Percentiles rank a stretch among this genome's conserved stretches.
Conservation (phyloP, 2,888 invertebrate species). For the Lamproptera curius region DNA sequence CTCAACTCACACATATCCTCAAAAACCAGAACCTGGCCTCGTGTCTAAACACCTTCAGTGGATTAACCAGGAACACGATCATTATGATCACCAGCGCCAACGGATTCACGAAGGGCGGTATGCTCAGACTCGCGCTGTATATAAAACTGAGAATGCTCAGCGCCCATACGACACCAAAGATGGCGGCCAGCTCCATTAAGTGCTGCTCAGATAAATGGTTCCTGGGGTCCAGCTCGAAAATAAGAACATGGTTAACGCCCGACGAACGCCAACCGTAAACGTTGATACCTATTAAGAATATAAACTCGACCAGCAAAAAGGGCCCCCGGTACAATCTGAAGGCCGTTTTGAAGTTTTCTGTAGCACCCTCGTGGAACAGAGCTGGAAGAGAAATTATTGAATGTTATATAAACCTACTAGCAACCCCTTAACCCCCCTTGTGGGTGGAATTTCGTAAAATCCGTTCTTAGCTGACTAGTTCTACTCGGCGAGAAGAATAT, state of each 20-base stretch:
- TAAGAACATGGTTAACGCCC: conserved; percentile 98
- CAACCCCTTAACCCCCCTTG: too few species aligned
- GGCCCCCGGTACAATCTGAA: conserved; percentile 96
- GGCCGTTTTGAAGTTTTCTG: conserved; percentile 89
- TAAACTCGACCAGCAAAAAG: conserved; percentile 92
- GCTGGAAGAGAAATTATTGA: too few species aligned
- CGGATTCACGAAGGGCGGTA: conserved; percentile 96
- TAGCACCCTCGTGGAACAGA: conserved; percentile 84
- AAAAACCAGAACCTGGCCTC: conserved; percentile 97
- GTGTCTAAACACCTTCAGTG: conserved; percentile 93
- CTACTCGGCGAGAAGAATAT: too few species aligned
- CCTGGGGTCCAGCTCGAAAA: conserved; percentile 97
- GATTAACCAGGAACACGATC: conserved; percentile 92
- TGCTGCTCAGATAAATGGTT: conserved; percentile 97
- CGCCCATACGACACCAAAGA: conserved; percentile 97
- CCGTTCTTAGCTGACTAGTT: too few species aligned
- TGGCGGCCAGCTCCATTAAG: conserved; percentile 94
- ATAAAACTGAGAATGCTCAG: conserved; percentile 92
- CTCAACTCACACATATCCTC: conserved; percentile 88
- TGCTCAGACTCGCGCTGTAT: conserved; percentile 86
- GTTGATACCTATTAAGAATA: conserved; percentile 96
- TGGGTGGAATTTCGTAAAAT: too few species aligned
- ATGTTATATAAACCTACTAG: too few species aligned
- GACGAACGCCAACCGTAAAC: conserved; percentile 98
- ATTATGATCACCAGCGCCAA: conserved; percentile 89